Conservation (phyloP, 2,797 vertebrate genomes). For the Trachops cirrhosus region DNA sequence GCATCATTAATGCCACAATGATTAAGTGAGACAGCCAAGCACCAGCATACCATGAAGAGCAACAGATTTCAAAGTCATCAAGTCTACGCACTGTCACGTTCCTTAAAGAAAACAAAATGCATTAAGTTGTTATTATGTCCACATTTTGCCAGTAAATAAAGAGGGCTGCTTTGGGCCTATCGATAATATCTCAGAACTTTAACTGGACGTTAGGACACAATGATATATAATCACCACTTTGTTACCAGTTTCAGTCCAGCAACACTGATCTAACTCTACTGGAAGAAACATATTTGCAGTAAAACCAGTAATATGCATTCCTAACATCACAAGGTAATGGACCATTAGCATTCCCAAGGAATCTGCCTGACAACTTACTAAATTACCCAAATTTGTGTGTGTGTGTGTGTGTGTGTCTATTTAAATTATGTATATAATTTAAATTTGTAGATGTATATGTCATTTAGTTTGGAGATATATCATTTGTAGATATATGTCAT, state of each 20-base stretch:
- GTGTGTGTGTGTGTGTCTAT: not conserved
- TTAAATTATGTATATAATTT: not conserved
- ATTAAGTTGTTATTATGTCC: conserved; percentile 27
- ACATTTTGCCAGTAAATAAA: conserved; percentile 31
- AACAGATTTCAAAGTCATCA: conserved; percentile 71
- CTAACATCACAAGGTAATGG: conserved; percentile 15
- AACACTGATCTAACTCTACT: not conserved
- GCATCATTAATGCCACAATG: conserved; percentile 72
- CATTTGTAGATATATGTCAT: not conserved
- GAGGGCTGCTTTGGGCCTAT: not conserved
- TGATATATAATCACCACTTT: not conserved
- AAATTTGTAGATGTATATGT: no score
- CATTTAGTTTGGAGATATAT: no score
- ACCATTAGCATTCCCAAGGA: not conserved
- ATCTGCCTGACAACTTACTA: not conserved
- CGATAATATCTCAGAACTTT: not conserved
- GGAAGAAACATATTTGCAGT: not conserved
- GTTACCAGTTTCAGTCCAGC: not conserved
- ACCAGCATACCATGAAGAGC: conserved; percentile 57
- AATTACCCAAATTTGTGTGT: not conserved
- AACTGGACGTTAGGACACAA: not conserved
- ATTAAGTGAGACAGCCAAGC: conserved; percentile 70
- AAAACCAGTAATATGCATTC: not conserved
- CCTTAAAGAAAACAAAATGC: conserved; percentile 43
- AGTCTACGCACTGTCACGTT: conserved; percentile 37